These are phyloP conservation scores for Sterrhoptilus dennistouni DNA, from an alignment of 2,113 vertebrate species.

Conservation along the genomic window DNA sequence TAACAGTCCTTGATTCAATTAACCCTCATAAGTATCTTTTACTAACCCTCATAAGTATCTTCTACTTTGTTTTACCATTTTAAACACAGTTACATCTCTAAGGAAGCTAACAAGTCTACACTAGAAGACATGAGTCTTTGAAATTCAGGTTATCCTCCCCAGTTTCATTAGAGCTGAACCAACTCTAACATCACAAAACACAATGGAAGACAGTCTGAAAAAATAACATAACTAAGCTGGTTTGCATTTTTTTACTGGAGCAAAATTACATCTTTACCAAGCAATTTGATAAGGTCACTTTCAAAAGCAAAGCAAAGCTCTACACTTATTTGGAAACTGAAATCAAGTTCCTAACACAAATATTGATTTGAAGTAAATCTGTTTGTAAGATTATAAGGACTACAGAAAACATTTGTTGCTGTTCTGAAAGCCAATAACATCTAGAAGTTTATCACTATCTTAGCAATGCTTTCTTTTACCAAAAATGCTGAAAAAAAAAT, in stretches of 20 bases:
- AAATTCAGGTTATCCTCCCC: background rate
- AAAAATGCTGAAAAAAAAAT: background rate
- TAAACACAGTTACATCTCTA: background rate
- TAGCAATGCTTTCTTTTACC: background rate
- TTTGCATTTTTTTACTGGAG: background rate
- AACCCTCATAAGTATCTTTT: background rate
- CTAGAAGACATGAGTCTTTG: accelerated
- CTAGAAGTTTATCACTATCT: background rate
- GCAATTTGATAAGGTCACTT: background rate
- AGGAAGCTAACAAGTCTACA: background rate
- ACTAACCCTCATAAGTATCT: background rate
- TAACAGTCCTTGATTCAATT: background rate
- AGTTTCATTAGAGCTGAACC: background rate
- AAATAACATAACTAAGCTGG: background rate
- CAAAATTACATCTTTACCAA: background rate
- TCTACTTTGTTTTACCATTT: background rate
- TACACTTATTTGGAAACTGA: background rate
- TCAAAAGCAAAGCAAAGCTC: background rate
- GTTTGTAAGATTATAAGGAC: background rate
- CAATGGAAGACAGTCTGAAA: background rate
- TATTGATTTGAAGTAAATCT: background rate
- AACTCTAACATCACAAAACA: background rate
- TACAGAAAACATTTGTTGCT: background rate
- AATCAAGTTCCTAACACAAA: background rate
- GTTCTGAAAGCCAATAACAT: background rate